phyloP scores from a whole-genome alignment of 2,113 vertebrate genomes.

The Centropus unirufus region DNA sequence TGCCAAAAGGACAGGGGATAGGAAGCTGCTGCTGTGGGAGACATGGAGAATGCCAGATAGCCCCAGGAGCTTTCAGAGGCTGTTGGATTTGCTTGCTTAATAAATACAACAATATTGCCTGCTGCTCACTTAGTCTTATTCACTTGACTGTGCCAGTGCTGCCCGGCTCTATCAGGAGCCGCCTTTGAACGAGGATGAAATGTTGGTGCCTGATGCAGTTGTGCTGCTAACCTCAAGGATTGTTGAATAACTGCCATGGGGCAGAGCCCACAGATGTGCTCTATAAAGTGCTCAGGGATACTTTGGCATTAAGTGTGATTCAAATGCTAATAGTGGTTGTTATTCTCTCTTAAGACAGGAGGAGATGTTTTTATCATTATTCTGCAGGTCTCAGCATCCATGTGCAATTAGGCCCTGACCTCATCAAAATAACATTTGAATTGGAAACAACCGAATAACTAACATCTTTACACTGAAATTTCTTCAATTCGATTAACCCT shows the following conservation, averaged over 20 bases:
- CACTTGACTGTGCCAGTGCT: background rate
- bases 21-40: fast-evolving
- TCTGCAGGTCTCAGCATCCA: background rate
- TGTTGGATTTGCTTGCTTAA: background rate
- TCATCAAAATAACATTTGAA: slow-evolving; percentile 4
- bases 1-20: background rate
- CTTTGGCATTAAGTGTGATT: background rate
- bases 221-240: background rate
- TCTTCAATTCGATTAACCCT: background rate
- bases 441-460: background rate
- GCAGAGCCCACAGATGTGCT: background rate
- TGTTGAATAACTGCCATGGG: fast-evolving
- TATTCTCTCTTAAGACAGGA: background rate
- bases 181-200: background rate
- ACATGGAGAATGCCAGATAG: background rate
- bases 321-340: background rate
- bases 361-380: background rate
- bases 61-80: background rate
- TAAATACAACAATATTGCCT: background rate
- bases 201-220: background rate
- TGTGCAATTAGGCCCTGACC: background rate
- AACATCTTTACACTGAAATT: background rate
- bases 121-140: fast-evolving
- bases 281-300: background rate
- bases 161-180: background rate